A percentile compares a stretch with the other conserved stretches of the same genome.
Conservation (phyloP, 2,888 invertebrate species). For the Nebria brevicollis region DNA sequence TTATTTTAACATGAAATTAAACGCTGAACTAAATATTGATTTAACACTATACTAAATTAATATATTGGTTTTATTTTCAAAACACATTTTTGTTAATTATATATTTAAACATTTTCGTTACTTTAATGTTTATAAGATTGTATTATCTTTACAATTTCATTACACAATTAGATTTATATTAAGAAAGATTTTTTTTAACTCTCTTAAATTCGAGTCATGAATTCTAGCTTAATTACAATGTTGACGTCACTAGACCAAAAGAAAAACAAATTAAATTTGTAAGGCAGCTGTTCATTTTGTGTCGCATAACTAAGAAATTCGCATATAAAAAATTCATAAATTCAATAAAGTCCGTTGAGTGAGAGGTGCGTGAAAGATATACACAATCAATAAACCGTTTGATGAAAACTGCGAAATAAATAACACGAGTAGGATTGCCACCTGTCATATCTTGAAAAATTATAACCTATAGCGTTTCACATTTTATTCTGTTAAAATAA, state of each 20-base stretch:
- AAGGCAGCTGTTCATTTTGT: constrained; percentile 32
- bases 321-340: constrained; percentile 44
- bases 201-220: no score
- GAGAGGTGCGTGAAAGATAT: constrained; percentile 33
- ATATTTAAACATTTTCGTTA: no score
- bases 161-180: no score
- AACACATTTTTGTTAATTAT: no score
- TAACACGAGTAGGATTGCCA: constrained; percentile 26
- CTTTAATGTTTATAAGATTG: no score
- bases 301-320: constrained; percentile 19
- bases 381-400: constrained; percentile 37
- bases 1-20: no score
- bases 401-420: constrained; percentile 41
- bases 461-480: constrained; percentile 11
- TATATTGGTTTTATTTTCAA: no score
- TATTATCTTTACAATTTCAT: no score
- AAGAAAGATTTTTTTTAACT: no score
- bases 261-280: not conserved
- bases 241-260: not conserved
- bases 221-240: no score
- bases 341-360: constrained; percentile 25
- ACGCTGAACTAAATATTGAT: no score
- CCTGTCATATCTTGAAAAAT: constrained; percentile 43
- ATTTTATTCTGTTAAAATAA: constrained; percentile 2
- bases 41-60: no score